Conservation (phyloP, 2,113 vertebrate species). For the Dermatemys mawii region DNA sequence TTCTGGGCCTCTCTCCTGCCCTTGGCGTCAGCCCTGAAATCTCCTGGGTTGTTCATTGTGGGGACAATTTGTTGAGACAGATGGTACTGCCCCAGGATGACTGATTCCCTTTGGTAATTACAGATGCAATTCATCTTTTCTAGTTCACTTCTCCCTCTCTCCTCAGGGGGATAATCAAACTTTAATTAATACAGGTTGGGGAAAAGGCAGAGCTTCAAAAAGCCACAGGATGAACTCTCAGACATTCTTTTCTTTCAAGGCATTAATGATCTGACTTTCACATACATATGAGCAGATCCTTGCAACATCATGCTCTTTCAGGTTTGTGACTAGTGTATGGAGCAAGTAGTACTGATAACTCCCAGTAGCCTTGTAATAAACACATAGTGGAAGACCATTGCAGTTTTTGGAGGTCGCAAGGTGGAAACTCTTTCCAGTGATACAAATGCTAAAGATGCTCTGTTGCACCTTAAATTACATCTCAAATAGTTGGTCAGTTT, state of each 20-base stretch:
- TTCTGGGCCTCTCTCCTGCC: neutral
- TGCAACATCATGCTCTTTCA: neutral
- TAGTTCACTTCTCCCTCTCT: neutral
- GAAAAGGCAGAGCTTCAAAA: neutral
- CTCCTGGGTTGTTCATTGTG: neutral
- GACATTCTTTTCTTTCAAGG: neutral
- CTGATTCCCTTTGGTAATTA: neutral
- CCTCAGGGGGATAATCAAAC: neutral
- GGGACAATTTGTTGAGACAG: neutral
- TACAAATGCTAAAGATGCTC: neutral
- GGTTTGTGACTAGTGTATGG: neutral
- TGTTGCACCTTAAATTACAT: neutral
- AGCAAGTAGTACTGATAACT: neutral
- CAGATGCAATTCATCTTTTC: neutral
- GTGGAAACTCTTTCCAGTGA: neutral
- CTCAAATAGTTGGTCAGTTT: neutral
- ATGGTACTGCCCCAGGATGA: neutral
- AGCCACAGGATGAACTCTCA: rapidly evolving
- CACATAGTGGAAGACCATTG: neutral
- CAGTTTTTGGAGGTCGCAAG: neutral
- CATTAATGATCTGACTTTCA: neutral
- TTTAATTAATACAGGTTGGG: neutral
- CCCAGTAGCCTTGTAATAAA: neutral
- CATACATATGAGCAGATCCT: neutral
- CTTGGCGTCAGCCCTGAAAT: neutral